Conservation (phyloP, 2,113 vertebrate genomes). For the Lipotes vexillifer region DNA sequence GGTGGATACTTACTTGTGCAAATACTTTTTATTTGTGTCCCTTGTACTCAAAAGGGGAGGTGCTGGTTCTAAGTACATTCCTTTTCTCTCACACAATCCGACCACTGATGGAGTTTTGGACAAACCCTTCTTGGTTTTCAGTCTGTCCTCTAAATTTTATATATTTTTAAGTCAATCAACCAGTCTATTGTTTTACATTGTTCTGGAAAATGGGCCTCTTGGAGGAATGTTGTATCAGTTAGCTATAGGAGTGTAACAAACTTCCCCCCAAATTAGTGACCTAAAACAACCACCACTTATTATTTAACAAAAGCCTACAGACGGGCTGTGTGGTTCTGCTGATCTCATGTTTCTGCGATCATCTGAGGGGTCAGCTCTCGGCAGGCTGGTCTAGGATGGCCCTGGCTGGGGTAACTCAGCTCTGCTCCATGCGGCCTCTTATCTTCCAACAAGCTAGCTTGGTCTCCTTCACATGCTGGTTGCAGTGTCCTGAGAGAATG, state of each 20-base stretch:
- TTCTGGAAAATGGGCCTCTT: background rate
- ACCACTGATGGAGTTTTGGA: background rate
- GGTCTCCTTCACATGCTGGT: background rate
- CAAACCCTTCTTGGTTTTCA: background rate
- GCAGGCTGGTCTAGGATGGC: background rate
- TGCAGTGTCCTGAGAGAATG: background rate
- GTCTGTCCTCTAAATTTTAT: background rate
- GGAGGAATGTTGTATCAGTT: background rate
- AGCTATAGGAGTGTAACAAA: background rate
- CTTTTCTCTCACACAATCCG: background rate
- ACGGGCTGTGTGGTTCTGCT: background rate
- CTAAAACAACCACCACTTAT: background rate
- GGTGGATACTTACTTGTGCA: background rate
- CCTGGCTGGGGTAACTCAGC: no score
- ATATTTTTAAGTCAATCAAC: background rate
- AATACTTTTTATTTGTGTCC: background rate
- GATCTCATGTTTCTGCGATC: background rate
- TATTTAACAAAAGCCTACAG: background rate
- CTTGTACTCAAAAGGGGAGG: background rate
- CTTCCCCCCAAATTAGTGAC: background rate
- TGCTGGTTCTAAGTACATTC: rapidly evolving
- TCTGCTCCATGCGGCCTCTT: background rate
- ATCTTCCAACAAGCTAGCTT: background rate
- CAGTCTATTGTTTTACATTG: background rate
- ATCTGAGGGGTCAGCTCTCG: background rate